These are phyloP conservation scores for Tapirus terrestris DNA, from an alignment of 2,113 vertebrate genomes.

Conservation along the genomic window DNA sequence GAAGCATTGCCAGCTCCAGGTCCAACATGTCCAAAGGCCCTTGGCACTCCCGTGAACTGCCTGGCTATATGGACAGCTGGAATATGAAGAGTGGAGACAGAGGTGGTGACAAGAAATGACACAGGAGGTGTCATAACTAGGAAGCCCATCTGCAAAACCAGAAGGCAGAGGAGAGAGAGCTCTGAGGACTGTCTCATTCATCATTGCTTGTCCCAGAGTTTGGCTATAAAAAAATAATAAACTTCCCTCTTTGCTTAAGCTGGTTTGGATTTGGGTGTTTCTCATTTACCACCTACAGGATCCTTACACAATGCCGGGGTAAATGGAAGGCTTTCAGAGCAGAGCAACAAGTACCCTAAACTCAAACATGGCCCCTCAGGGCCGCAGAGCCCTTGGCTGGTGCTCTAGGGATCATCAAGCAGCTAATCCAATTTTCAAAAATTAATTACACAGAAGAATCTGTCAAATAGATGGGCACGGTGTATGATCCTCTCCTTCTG, in stretches of 20 bases:
- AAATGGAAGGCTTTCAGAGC: background rate
- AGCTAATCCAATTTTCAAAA: slow-evolving; percentile 44
- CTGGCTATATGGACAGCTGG: background rate
- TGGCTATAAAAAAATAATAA: background rate
- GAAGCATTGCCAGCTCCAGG: fast-evolving
- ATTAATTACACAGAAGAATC: slow-evolving; percentile 61
- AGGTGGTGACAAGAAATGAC: too few relatives aligned
- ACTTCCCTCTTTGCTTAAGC: background rate
- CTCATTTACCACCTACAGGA: background rate
- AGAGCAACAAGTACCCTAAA: background rate
- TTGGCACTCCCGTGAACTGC: background rate
- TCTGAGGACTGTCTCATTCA: background rate
- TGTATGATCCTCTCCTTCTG: slow-evolving; percentile 1
- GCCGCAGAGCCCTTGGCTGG: background rate
- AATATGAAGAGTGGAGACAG: too few relatives aligned
- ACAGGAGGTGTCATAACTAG: fast-evolving
- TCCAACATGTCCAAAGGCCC: background rate
- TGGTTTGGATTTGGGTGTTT: background rate
- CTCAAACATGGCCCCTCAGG: background rate
- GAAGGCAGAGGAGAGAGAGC: background rate
- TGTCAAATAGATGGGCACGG: background rate
- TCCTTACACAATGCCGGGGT: background rate
- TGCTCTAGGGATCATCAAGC: background rate
- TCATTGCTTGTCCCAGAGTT: background rate
- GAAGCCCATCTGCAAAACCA: background rate